A percentile compares a stretch with the other conserved stretches of the same genome.
Evolutionary conservation across 1,140 invertebrate species (phyloP).

Genomic region (Tetraneura akinire): DNA sequence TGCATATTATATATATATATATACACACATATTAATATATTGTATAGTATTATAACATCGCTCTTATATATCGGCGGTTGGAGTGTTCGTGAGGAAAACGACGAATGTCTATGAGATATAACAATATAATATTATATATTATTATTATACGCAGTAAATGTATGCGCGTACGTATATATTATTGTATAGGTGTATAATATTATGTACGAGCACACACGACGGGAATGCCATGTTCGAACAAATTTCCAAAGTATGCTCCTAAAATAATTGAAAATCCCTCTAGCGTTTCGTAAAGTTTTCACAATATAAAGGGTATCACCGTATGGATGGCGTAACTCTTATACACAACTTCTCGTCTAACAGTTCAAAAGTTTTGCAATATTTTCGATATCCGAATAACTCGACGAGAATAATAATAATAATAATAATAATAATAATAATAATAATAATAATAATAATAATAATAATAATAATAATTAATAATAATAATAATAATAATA

Average conservation of each 20-base stretch:
- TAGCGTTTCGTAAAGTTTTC: constrained; percentile 40
- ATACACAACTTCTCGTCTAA: background rate
- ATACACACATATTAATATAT: too few relatives aligned
- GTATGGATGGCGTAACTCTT: constrained; percentile 12
- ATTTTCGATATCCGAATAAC: constrained; percentile 30
- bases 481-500: too few relatives aligned
- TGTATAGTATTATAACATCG: too few relatives aligned
- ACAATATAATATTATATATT: background rate
- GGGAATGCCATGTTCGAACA: constrained; percentile 3
- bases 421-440: too few relatives aligned
- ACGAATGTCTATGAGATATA: background rate
- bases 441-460: too few relatives aligned
- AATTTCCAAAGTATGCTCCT: constrained; percentile 28
- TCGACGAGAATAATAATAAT: background rate
- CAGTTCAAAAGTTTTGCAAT: constrained; percentile 14
- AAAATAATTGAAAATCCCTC: constrained; percentile 44
- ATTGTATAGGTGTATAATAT: background rate
- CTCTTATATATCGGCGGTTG: too few relatives aligned
- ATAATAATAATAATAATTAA: too few relatives aligned
- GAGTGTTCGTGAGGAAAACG: too few relatives aligned
- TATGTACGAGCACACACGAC: background rate
- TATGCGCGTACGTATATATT: too few relatives aligned
- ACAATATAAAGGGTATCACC: constrained; percentile 12
- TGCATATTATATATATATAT: too few relatives aligned
- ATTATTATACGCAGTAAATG: too few relatives aligned